phyloP scores from a whole-genome alignment of 1,140 invertebrate species.

The Ceratosolen solmsi region DNA sequence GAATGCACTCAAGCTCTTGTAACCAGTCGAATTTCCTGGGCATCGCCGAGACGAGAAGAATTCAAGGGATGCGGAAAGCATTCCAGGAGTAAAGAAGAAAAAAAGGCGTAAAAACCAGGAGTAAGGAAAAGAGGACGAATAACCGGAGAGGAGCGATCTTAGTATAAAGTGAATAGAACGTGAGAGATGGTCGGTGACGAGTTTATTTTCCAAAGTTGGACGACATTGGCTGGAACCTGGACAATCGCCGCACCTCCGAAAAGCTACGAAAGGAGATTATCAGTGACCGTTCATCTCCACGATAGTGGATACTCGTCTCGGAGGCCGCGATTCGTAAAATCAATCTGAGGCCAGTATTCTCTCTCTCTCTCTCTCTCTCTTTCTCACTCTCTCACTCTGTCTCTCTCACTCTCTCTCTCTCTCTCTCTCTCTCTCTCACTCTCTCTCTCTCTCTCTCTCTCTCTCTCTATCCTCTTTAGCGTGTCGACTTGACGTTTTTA shows the following conservation, averaged over 20 bases:
- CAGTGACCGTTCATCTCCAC: too few species aligned
- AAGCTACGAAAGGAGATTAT: not conserved
- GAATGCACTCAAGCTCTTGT: too few species aligned
- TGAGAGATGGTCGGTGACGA: not conserved
- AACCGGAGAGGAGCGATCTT: not conserved
- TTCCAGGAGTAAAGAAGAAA: not conserved
- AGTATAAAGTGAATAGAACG: not conserved
- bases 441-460: not conserved
- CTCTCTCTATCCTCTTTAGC: not conserved
- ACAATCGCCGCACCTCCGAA: not conserved
- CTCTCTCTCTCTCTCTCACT: not conserved
- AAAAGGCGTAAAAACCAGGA: not conserved
- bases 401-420: not conserved
- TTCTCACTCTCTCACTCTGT: too few species aligned
- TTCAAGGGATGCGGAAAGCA: constrained; percentile 9
- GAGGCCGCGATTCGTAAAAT: too few species aligned
- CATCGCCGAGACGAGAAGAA: not conserved
- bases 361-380: not conserved
- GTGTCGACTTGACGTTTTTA: constrained; percentile 3
- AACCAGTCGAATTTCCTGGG: constrained; percentile 1
- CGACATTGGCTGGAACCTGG: not conserved
- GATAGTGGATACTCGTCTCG: too few species aligned
- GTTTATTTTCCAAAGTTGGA: constrained; percentile 29
- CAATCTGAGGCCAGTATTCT: not conserved
- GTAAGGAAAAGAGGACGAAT: not conserved